Conservation (phyloP, 1,140 invertebrate species). For the Artemia franciscana region DNA sequence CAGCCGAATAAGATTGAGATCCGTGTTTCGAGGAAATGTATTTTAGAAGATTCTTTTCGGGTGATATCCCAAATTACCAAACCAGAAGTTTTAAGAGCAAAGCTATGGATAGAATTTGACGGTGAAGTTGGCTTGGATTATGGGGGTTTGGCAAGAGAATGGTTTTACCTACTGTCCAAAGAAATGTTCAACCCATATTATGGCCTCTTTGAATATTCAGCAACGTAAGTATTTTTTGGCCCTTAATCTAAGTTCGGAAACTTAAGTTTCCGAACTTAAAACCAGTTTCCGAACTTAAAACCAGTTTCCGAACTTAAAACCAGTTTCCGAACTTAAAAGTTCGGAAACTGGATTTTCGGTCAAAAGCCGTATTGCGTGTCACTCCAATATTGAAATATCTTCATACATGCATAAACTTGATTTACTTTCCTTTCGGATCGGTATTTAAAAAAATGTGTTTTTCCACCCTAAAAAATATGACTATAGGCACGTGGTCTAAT, state of each 20-base stretch:
- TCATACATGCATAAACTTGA: no score
- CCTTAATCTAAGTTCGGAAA: neutral
- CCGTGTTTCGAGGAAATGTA: conserved; percentile 60
- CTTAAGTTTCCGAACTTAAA: neutral
- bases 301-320: no score
- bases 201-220: conserved; percentile 95
- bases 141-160: conserved; percentile 85
- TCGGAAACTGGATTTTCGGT: no score
- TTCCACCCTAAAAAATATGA: no score
- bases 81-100: conserved; percentile 76
- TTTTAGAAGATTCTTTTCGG: conserved; percentile 85
- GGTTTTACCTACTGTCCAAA: conserved; percentile 94
- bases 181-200: conserved; percentile 99
- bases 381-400: no score
- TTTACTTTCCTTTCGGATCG: no score
- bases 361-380: no score
- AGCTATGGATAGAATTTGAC: conserved; percentile 96
- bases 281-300: no score
- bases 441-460: no score
- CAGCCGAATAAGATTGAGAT: conserved; percentile 96
- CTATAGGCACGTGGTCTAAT: no score
- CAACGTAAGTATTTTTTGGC: conserved; percentile 44
- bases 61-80: conserved; percentile 62
- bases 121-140: conserved; percentile 92
- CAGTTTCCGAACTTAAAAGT: no score